Base-by-base conservation (phyloP, 2,888 invertebrate species). In the Ashinkailepas kermadecensis region DNA sequence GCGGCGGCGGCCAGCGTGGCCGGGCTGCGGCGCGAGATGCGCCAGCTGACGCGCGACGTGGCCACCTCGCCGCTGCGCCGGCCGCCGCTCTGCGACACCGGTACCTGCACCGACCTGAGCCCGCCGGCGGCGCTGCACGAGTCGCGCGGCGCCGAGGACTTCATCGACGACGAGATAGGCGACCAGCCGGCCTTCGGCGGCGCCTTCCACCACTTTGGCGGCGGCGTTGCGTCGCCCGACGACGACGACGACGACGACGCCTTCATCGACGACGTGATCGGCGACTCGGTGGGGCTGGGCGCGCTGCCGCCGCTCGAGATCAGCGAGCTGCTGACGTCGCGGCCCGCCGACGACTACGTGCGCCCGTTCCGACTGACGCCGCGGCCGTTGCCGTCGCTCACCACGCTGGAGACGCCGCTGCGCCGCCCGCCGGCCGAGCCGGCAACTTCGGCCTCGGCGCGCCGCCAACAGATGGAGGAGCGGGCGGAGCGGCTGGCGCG, bases 11-110 rank as follows among this genome's bases (percentile, higher is more conserved):
- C 3, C 15, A 3, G 8, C n/a, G 7, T 39, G 70, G 78, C 57
- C 57, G n/a, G 57, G 8, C 78, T 78, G 57, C 57, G 78, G 9
- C 57, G 57, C 6, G 78, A 78, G 78, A 58, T 78, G 78, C 57
- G 78, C 6, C 78, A 78, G 78, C 57, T 78, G 78, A 78, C 78
- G n/a, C 21, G 78, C n/a, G 78, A 78, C 13, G 78, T 78, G n/a
- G 78, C 78, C 78, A 78, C 78, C 21, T 78, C 78, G 57, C 78
- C 78, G 9, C 57, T 78, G 12, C 70, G 15, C 18, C 56, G 78
- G 11, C 78, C 56, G 23, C 56, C 11, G 57, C 56, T 58, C 57
- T 21, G 78, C 57, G 78, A 78, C 57, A 78, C 57, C 0, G 56
- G 78, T 11, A 78, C 78, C n/a, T 78, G 78, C 78, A 78, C 78